Percentiles rank a stretch among this genome's conserved stretches.
These are phyloP conservation scores for Chirona hameri DNA, from an alignment of 2,888 invertebrate species.

Conservation along the genomic window DNA sequence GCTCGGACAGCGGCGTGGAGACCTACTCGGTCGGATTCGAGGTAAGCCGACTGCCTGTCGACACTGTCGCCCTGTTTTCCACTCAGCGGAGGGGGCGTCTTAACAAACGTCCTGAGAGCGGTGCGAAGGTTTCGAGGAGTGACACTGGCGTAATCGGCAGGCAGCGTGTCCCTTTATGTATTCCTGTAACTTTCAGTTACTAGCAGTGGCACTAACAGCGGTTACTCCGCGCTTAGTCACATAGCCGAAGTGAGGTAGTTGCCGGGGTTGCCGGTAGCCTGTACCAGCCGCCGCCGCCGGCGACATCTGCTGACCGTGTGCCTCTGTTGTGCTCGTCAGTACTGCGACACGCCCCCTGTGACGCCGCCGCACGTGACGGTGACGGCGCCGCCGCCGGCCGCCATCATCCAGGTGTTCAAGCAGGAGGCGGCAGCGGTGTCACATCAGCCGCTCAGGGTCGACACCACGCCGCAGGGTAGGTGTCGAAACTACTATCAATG, in stretches of 20 bases:
- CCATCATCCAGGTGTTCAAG: constrained; percentile 4
- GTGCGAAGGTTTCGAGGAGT: too few relatives aligned
- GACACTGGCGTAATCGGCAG: too few relatives aligned
- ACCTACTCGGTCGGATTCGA: neutral
- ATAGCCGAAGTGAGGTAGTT: too few relatives aligned
- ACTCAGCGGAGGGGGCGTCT: too few relatives aligned
- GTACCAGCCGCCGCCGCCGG: too few relatives aligned
- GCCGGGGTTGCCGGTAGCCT: too few relatives aligned
- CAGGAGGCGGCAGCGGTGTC: neutral
- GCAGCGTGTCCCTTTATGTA: too few relatives aligned
- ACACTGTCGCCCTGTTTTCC: too few relatives aligned
- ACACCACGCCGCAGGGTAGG: neutral
- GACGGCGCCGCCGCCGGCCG: neutral
- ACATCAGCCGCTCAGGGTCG: neutral
- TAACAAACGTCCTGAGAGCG: too few relatives aligned
- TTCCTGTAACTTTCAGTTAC: too few relatives aligned
- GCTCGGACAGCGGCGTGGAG: constrained; percentile 7
- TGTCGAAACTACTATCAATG: neutral
- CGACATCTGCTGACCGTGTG: neutral
- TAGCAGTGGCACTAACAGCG: too few relatives aligned
- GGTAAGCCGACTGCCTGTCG: neutral
- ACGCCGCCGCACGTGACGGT: neutral
- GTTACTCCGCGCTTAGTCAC: too few relatives aligned
- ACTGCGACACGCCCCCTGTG: constrained; percentile 8
- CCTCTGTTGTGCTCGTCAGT: neutral